Percentiles rank a stretch among this genome's conserved stretches.
Evolutionary conservation across 2,113 vertebrate species (phyloP).

Genomic region (Emydura subglobosa): DNA sequence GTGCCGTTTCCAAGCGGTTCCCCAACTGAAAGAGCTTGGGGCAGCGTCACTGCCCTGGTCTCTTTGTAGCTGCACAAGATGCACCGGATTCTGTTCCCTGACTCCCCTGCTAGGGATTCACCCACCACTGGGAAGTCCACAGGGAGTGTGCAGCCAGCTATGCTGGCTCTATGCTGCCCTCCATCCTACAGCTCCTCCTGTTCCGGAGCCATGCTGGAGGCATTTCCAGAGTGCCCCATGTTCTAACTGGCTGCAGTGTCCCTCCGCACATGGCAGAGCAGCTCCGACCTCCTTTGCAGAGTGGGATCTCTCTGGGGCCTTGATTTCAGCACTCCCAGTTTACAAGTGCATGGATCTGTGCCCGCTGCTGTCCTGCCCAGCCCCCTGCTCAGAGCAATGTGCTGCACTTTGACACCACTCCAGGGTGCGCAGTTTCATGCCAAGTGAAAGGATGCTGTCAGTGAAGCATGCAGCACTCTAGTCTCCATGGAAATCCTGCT

Average conservation of each 20-base stretch:
- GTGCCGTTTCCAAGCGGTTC: background rate
- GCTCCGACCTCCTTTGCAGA: background rate
- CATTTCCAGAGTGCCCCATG: background rate
- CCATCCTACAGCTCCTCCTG: background rate
- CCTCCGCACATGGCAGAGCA: background rate
- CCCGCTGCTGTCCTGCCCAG: background rate
- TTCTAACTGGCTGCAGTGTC: background rate
- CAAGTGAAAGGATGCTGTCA: background rate
- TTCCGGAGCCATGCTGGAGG: background rate
- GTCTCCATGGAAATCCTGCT: background rate
- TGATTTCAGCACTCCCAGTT: background rate
- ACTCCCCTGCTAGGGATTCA: background rate
- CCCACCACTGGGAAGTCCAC: accelerated
- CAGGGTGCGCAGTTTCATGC: background rate
- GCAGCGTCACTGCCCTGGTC: background rate
- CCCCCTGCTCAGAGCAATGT: background rate
- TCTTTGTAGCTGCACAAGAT: background rate
- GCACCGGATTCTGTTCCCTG: background rate
- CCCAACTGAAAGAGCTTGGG: background rate
- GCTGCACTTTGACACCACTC: background rate
- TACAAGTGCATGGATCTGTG: background rate
- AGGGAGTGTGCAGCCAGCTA: background rate
- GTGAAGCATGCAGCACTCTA: background rate
- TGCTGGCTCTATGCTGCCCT: background rate
- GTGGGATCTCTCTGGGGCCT: background rate